A percentile compares a stretch with the other conserved stretches of the same genome.
Conservation (phyloP, 2,888 invertebrate species). For the Tortrix viridana region DNA sequence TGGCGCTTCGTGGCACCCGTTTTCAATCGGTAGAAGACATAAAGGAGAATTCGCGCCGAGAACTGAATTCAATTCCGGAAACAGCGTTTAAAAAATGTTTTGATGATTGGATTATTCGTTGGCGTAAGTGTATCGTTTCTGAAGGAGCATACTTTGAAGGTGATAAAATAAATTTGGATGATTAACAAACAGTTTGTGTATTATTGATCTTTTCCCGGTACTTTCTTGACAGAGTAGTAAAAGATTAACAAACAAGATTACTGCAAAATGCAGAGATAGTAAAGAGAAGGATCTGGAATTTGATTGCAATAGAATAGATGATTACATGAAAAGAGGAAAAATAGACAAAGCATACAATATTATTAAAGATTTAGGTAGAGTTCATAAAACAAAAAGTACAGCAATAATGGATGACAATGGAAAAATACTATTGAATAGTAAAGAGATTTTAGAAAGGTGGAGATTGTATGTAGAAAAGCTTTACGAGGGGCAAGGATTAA, state of each 20-base stretch:
- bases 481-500: neutral
- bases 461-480: neutral
- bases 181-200: no score
- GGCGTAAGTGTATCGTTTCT: no score
- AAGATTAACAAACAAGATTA: constrained; percentile 21
- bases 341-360: constrained; percentile 21
- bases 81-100: no score
- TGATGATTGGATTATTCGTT: no score
- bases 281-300: neutral
- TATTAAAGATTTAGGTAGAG: constrained; percentile 6
- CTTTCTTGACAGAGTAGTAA: no score
- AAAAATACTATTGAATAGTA: neutral
- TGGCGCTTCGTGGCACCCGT: no score
- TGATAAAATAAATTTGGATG: no score
- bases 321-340: constrained; percentile 4
- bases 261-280: constrained; percentile 5
- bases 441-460: neutral
- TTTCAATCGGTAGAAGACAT: no score
- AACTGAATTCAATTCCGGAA: no score
- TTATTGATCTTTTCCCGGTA: no score
- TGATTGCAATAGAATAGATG: neutral
- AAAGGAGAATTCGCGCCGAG: no score
- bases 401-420: neutral
- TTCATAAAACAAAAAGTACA: constrained; percentile 8
- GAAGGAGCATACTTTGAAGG: no score